Conservation (phyloP, 2,113 vertebrate genomes). For the Anas platyrhynchos region DNA sequence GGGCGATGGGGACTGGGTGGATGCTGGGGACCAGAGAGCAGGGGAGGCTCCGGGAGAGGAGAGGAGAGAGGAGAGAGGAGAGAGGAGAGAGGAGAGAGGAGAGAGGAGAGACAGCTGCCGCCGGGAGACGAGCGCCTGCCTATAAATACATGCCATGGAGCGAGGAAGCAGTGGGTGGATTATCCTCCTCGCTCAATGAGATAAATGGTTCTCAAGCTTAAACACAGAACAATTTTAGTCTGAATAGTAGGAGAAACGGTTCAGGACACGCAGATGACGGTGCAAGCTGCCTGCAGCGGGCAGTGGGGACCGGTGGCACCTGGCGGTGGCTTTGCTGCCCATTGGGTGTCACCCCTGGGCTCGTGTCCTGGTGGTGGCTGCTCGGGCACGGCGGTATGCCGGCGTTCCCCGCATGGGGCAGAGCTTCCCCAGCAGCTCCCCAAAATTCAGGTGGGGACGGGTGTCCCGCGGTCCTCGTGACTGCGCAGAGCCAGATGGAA, state of each 20-base stretch:
- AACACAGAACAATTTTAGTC: constrained; percentile 65
- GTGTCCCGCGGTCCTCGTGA: neutral
- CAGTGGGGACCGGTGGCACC: neutral
- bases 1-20: neutral
- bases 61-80: neutral
- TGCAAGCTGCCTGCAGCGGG: neutral
- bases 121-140: constrained; percentile 38
- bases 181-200: constrained; percentile 71
- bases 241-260: constrained; percentile 57
- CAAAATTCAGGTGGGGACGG: accelerated
- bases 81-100: neutral
- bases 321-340: neutral
- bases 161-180: constrained; percentile 69
- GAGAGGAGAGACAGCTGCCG: neutral
- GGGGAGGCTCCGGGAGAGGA: neutral
- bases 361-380: accelerated
- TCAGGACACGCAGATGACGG: neutral
- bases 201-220: constrained; percentile 67
- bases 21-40: too few species aligned
- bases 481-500: neutral
- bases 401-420: neutral
- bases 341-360: neutral
- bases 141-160: constrained; percentile 72
- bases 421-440: neutral
- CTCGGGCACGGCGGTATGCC: neutral